Conservation (phyloP, 1,140 invertebrate genomes). For the Drosophila elegans region DNA sequence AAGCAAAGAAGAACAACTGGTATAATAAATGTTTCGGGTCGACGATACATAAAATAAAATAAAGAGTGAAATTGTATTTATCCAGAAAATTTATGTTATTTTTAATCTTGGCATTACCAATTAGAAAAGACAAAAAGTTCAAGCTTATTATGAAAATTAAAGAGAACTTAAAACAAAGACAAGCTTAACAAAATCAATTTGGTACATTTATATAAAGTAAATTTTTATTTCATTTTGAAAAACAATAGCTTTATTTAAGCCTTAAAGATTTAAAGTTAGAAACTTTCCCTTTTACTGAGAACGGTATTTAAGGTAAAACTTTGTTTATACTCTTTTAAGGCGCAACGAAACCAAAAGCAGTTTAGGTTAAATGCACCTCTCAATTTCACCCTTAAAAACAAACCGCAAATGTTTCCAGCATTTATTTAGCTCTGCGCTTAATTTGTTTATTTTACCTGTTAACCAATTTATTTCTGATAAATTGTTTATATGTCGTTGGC, state of each 20-base stretch:
- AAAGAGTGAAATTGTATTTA: slow-evolving; percentile 63
- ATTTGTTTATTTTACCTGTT: slow-evolving; percentile 82
- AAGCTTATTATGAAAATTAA: no score
- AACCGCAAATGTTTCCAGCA: slow-evolving; percentile 37
- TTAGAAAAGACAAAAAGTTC: no score
- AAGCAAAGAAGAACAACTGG: slow-evolving; percentile 62
- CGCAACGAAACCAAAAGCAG: slow-evolving; percentile 10
- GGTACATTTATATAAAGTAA: no score
- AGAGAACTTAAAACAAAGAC: no score
- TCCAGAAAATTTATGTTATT: slow-evolving; percentile 7
- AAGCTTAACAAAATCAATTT: no score
- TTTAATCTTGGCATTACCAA: slow-evolving; percentile 13
- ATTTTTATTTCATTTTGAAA: no score
- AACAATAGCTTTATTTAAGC: no score
- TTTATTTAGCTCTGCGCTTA: slow-evolving; percentile 70
- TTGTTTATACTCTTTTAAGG: slow-evolving; percentile 4
- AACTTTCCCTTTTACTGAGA: background rate
- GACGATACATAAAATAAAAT: slow-evolving; percentile 34
- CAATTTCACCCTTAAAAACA: slow-evolving; percentile 8
- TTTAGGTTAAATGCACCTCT: slow-evolving; percentile 9
- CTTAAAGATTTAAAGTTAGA: background rate
- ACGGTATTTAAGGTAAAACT: background rate
- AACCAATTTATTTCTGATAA: slow-evolving; percentile 77
- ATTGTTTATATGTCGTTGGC: slow-evolving; percentile 72
- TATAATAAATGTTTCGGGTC: slow-evolving; percentile 49